These are phyloP conservation scores for Bombus pyrosoma DNA, from an alignment of 1,140 invertebrate genomes.

Conservation along the genomic window DNA sequence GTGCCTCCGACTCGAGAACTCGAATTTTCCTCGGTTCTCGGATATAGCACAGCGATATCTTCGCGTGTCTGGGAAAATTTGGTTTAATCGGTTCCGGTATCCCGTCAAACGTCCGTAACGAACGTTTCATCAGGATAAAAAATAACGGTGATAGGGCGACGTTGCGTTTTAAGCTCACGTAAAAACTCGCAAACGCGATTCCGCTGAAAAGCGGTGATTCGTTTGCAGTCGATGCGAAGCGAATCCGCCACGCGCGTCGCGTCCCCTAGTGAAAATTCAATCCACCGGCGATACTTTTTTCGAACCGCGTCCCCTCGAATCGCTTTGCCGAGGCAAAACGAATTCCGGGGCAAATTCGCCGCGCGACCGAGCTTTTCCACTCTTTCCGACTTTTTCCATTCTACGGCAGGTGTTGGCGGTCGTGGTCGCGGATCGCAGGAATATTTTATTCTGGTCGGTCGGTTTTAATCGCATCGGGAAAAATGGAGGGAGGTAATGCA, in stretches of 20 bases:
- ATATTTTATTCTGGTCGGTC: neutral
- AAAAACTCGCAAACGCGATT: neutral
- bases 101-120: neutral
- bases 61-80: neutral
- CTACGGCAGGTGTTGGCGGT: neutral
- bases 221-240: neutral
- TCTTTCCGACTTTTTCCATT: neutral
- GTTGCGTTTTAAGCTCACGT: neutral
- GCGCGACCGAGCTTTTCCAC: neutral
- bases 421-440: neutral
- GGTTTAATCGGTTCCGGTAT: neutral
- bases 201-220: neutral
- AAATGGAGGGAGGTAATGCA: neutral
- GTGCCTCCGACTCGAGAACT: neutral
- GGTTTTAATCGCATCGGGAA: conserved; percentile 15
- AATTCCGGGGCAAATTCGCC: neutral
- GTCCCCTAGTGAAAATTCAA: neutral
- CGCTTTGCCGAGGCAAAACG: neutral
- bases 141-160: neutral
- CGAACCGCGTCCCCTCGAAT: neutral
- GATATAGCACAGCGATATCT: no score
- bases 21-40: neutral
- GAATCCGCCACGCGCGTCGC: neutral
- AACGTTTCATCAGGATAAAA: neutral
- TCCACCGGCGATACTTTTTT: neutral